phyloP scores from a whole-genome alignment of 2,797 vertebrate species.

The Ceryle rudis region DNA sequence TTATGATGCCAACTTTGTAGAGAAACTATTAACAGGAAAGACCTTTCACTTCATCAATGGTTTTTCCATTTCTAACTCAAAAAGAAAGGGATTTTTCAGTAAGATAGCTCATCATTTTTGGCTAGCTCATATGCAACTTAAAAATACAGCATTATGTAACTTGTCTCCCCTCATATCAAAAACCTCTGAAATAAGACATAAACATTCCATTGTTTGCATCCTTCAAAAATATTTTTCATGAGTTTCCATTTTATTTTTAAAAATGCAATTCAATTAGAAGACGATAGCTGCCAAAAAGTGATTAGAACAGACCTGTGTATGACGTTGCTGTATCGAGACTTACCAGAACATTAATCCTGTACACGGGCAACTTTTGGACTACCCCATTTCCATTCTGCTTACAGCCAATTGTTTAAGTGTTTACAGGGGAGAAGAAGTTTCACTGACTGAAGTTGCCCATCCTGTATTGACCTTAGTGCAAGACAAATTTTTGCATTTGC shows the following conservation, averaged over 20 bases:
- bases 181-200: not conserved
- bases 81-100: not conserved
- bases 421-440: not conserved
- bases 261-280: not conserved
- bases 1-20: not conserved
- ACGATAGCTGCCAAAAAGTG: not conserved
- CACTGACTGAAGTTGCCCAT: not conserved
- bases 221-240: not conserved
- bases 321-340: rapidly evolving
- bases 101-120: not conserved
- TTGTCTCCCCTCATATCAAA: not conserved
- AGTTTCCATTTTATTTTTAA: not conserved
- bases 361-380: not conserved
- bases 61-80: not conserved
- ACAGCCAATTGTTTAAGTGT: not conserved
- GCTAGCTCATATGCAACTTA: not conserved
- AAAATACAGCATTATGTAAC: not conserved
- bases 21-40: not conserved
- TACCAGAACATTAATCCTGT: not conserved
- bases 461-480: not conserved
- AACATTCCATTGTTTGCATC: not conserved
- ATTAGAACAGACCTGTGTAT: not conserved
- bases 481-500: not conserved
- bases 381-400: not conserved
- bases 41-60: not conserved